A percentile compares a stretch with the other conserved stretches of the same genome.
These are phyloP conservation scores for Pachyuromys duprasi DNA, from an alignment of 2,797 vertebrate genomes.

Conservation along the genomic window DNA sequence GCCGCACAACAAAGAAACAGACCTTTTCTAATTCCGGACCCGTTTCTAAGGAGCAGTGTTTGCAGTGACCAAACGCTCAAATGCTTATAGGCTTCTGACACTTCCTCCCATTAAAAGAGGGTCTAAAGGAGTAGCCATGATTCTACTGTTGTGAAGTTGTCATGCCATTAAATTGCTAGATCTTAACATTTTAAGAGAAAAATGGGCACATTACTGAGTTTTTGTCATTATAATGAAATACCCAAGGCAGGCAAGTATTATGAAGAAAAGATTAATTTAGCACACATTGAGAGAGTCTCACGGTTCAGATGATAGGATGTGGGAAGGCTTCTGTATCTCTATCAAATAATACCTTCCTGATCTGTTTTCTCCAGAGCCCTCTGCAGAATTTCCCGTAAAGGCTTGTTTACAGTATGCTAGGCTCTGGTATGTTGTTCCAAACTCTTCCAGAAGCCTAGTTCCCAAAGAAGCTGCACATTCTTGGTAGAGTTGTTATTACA, in stretches of 20 bases:
- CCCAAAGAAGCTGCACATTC: neutral
- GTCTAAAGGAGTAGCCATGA: neutral
- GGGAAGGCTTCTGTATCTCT: neutral
- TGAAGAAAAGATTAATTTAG: neutral
- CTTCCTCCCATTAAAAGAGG: neutral
- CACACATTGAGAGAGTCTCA: neutral
- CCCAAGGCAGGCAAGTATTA: neutral
- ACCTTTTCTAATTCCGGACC: neutral
- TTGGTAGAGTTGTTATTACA: neutral
- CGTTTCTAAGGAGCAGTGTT: constrained; percentile 4
- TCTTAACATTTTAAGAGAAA: constrained; percentile 42
- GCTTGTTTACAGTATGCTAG: neutral
- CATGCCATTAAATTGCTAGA: neutral
- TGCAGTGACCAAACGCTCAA: neutral
- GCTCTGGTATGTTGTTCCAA: neutral
- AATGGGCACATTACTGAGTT: neutral
- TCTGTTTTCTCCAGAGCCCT: neutral
- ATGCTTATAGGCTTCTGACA: neutral
- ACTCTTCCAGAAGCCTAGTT: neutral
- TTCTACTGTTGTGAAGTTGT: neutral
- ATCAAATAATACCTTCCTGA: neutral
- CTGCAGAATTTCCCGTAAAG: neutral
- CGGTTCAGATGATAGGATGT: neutral
- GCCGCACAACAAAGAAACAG: neutral
- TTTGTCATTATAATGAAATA: neutral